A percentile compares a stretch with the other conserved stretches of the same genome.
phyloP scores from a whole-genome alignment of 2,888 invertebrate species.

The Limenitis camilla region DNA sequence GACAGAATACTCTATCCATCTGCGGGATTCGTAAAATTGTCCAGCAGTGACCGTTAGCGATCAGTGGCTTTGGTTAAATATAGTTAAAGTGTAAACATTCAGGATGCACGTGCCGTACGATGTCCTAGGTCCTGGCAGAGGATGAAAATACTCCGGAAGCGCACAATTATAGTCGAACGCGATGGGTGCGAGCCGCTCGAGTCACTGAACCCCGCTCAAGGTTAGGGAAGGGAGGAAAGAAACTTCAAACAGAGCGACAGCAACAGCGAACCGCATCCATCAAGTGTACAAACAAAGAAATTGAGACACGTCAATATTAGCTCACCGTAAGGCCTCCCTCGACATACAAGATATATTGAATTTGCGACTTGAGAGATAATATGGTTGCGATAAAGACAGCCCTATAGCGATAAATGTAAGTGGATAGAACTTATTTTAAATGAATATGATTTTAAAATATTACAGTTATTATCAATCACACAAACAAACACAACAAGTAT shows the following conservation, averaged over 20 bases:
- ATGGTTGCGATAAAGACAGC: conserved; percentile 28
- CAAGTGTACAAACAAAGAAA: conserved; percentile 57
- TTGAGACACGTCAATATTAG: conserved; percentile 52
- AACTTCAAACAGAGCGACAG: conserved; percentile 24
- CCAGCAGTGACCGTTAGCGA: conserved; percentile 23
- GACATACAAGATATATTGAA: conserved; percentile 30
- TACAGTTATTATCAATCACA: background rate
- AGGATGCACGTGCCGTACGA: conserved; percentile 48
- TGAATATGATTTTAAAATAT: background rate
- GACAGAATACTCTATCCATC: background rate
- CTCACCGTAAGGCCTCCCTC: conserved; percentile 26
- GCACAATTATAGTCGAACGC: conserved; percentile 48
- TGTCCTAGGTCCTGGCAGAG: conserved; percentile 47
- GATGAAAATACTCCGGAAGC: conserved; percentile 61
- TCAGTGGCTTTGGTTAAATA: conserved; percentile 20
- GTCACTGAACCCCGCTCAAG: conserved; percentile 63
- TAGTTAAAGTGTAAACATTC: conserved; percentile 20
- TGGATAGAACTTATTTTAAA: conserved; percentile 4
- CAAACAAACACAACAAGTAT: background rate
- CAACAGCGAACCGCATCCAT: conserved; percentile 48
- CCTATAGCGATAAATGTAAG: conserved; percentile 15
- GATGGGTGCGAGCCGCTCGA: conserved; percentile 38
- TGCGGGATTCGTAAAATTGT: conserved; percentile 24
- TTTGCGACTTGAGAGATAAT: conserved; percentile 38
- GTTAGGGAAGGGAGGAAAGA: conserved; percentile 45